These are phyloP conservation scores for Hydropotes inermis DNA, from an alignment of 2,113 vertebrate species.

Conservation along the genomic window DNA sequence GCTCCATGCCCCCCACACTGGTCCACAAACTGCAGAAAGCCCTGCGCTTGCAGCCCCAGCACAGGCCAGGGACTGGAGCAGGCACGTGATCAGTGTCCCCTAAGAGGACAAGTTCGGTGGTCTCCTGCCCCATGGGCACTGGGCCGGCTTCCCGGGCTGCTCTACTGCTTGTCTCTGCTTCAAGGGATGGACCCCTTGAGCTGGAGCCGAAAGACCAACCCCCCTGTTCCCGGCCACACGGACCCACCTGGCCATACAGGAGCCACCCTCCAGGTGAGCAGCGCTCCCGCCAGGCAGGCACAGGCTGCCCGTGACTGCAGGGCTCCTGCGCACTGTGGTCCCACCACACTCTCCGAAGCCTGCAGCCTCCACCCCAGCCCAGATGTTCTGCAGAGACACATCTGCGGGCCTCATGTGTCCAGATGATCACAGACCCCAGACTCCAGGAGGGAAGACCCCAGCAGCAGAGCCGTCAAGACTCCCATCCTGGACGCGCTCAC, in stretches of 20 bases:
- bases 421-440: not conserved
- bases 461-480: constrained; percentile 56
- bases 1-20: not conserved
- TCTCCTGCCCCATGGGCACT: not conserved
- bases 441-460: constrained; percentile 64
- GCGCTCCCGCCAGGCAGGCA: fast-evolving
- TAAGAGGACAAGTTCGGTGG: fast-evolving
- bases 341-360: fast-evolving
- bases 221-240: fast-evolving
- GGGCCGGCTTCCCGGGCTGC: fast-evolving
- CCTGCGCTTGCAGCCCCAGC: fast-evolving
- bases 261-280: not conserved
- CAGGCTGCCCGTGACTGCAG: not conserved
- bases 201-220: not conserved
- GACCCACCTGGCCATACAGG: not conserved
- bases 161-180: not conserved
- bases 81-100: fast-evolving
- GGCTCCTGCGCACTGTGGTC: not conserved
- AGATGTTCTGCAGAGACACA: constrained; percentile 61
- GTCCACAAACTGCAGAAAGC: not conserved
- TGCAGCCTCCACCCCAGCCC: not conserved
- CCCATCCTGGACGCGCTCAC: constrained; percentile 27
- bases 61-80: not conserved
- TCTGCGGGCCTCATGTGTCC: constrained; percentile 67
- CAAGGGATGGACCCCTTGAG: not conserved